Evolutionary conservation across 2,797 vertebrate species (phyloP), one percentile per base, ranked within the genome.

Genomic region (Liparis tanakae): DNA sequence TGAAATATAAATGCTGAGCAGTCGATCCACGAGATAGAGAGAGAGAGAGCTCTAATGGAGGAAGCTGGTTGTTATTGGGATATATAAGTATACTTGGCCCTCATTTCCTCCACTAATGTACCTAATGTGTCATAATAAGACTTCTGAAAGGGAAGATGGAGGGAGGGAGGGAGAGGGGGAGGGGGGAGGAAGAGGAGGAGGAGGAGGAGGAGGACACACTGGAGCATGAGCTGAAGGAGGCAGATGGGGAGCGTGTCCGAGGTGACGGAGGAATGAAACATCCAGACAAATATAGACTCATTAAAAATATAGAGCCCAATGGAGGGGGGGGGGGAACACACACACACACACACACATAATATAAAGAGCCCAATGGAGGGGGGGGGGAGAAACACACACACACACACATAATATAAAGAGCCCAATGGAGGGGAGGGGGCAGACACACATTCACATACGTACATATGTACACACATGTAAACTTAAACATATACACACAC

Each of bases 261-360:
- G 89, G 89, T 88, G 88, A 91, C 85, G 81, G 73, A 89, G 74
- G 85, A 88, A 88, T 81, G 83, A 86, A 88, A 82, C 72, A 85
- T 85, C 57, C 68, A 85, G 88, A 88, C 92, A 92, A 92, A 92
- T 89, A 90, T 89, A 89, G 88, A 51, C 85, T 91, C 91, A 93
- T 93, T 92, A 93, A 92, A 92, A 91, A 91, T 93, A 87, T 86
- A 89, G 84, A 81, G 73, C 67, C 72, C 72, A 30, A 80, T 60
- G 22, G 22, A 7, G 53, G 62, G 50, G 84, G 63, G 53, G 58
- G 56, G 70, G 63, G 25, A n/a, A n/a, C n/a, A n/a, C n/a, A n/a
- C 25, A 30, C 2, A 30, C 2, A 30, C 25, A 30, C 25, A 30
- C 3, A 30, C 25, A 30, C 25, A 30, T 30, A 30, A 30, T 30